phyloP scores from a whole-genome alignment of 92 coral and sea anemone species.

The Phenganax subtilis region DNA sequence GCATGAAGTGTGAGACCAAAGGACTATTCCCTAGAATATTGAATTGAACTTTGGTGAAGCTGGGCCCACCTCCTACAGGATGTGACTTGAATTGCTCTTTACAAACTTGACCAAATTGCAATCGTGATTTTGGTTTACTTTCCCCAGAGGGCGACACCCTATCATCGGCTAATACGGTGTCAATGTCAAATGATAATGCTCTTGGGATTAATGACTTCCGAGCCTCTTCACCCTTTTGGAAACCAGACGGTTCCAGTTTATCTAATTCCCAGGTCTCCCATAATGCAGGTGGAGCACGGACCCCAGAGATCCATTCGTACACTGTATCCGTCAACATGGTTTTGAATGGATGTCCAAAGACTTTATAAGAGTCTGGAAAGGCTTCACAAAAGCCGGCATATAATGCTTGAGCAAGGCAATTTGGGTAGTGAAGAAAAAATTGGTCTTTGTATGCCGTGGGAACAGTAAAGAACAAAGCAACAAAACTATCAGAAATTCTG shows the following conservation, averaged over 20 bases:
- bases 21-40: conserved; percentile 94
- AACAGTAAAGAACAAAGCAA: conserved; percentile 72
- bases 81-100: conserved; percentile 54
- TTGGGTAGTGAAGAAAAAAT: conserved; percentile 75
- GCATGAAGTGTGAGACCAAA: conserved; percentile 79
- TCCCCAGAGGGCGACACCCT: conserved; percentile 32
- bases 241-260: conserved; percentile 76
- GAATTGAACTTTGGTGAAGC: conserved; percentile 74
- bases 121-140: conserved; percentile 3
- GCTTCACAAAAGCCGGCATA: conserved; percentile 89
- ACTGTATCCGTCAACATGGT: conserved; percentile 60
- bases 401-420: conserved; percentile 88
- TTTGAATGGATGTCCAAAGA: conserved; percentile 83
- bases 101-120: conserved; percentile 5
- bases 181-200: conserved; percentile 77
- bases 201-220: conserved; percentile 65
- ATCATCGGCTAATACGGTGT: conserved; percentile 55
- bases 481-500: conserved; percentile 88
- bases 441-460: conserved; percentile 73
- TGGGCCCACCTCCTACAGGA: conserved; percentile 86
- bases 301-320: conserved; percentile 91
- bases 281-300: conserved; percentile 78
- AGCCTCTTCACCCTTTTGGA: conserved; percentile 71
- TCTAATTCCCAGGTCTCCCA: conserved; percentile 88
- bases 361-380: conserved; percentile 80